Evolutionary conservation across 2,888 invertebrate genomes (phyloP), one percentile per base, ranked within the genome.

Genomic region (Fragum sueziense): DNA sequence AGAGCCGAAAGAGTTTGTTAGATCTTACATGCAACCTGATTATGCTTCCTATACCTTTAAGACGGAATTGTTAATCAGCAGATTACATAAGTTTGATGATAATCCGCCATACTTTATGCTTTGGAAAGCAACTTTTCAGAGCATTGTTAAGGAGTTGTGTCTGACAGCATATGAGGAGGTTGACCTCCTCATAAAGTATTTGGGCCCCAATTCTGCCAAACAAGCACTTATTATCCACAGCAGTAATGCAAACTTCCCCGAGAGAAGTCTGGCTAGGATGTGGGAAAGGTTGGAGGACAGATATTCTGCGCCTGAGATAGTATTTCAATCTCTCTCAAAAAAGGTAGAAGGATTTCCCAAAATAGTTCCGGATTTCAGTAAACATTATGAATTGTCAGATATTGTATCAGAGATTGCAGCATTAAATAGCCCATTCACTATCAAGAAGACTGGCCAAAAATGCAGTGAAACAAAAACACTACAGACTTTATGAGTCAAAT

Each of bases 101-200:
- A 33, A 61, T 31, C 61, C 61, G 33, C 20, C 31, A 33, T 33
- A 29, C 33, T 61, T 31, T 33, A 33, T n/a, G 31, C 25, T 59
- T 11, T 59, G 59, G 59, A 59, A 59, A 29, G 61, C 61, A 33
- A 61, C 61, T 33, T 61, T 61, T 33, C 31, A 33, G 31, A 33
- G 61, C 33, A n/a, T 61, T 31, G n/a, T 61, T 33, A 17, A 27
- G n/a, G 61, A 33, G 33, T n/a, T 61, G n/a, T 4, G 61, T 31
- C 20, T 61, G 17, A 17, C 33, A n/a, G 7, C 33, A 29, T 33
- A 20, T 3, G 61, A 31, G n/a, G 61, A 61, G 7, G 29, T 61
- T 61, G 33, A 61, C 31, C 33, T 61, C 6, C 7, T 61, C n/a
- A n/a, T n/a, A n/a, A n/a, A n/a, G n/a, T n/a, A n/a, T 31, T 33